A percentile compares a stretch with the other conserved stretches of the same genome.
These are phyloP conservation scores for Nanorana parkeri DNA, from an alignment of 2,113 vertebrate species.

Conservation along the genomic window DNA sequence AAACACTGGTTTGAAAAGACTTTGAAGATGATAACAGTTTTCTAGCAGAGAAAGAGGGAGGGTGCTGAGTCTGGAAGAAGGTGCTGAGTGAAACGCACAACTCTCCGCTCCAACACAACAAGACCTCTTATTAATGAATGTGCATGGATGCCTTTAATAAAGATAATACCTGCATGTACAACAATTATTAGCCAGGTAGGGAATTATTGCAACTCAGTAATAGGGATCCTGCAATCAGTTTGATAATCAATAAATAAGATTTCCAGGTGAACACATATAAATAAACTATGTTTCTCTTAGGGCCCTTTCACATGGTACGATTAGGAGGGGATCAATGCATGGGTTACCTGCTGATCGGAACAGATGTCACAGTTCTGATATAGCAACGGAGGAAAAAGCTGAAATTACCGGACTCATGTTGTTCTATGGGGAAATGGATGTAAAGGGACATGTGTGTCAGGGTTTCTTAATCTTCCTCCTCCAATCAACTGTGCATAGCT, in stretches of 20 bases:
- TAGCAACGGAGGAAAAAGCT: no score
- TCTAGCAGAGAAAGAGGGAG: slow-evolving; percentile 76
- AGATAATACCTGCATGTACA: slow-evolving; percentile 63
- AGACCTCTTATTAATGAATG: slow-evolving; percentile 83
- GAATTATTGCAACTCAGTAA: slow-evolving; percentile 72
- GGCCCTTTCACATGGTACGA: no score
- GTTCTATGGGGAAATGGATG: no score
- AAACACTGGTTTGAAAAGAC: slow-evolving; percentile 88
- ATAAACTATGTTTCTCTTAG: no score
- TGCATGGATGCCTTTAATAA: slow-evolving; percentile 67
- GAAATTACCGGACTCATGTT: no score
- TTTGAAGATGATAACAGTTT: slow-evolving; percentile 89
- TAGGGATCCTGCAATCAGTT: slow-evolving; percentile 56
- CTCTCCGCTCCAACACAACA: slow-evolving; percentile 66
- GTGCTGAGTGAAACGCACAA: slow-evolving; percentile 76
- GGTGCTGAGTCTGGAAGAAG: slow-evolving; percentile 73
- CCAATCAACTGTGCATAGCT: no score
- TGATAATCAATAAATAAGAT: not conserved
- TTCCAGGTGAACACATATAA: no score
- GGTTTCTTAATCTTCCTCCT: no score
- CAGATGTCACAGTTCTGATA: no score
- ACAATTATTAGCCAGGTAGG: slow-evolving; percentile 67
- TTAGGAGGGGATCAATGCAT: no score
- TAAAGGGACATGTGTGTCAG: no score
- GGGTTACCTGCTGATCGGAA: no score